Conservation (phyloP, 2,888 invertebrate genomes). For the Polymixis flavicincta region DNA sequence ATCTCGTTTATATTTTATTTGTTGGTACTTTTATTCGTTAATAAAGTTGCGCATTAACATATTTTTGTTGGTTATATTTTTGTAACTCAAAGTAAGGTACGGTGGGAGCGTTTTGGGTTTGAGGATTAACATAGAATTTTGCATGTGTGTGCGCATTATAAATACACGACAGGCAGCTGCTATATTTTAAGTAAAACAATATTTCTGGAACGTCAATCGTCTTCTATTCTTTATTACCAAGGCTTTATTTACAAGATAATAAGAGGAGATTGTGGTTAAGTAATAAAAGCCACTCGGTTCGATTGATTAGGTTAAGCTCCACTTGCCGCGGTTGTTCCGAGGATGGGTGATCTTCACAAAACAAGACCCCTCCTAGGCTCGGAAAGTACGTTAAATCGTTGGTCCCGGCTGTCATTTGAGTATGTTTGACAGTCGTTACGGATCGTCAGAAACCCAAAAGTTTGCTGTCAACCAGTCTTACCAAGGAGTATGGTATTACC, state of each 20-base stretch:
- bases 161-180: slow-evolving; percentile 16
- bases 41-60: slow-evolving; percentile 52
- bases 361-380: too few species aligned
- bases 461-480: too few species aligned
- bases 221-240: slow-evolving; percentile 1
- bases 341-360: too few species aligned
- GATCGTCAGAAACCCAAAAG: too few species aligned
- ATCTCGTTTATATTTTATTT: slow-evolving; percentile 56
- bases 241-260: neutral
- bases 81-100: slow-evolving; percentile 37
- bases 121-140: slow-evolving; percentile 42
- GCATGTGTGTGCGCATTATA: slow-evolving; percentile 36
- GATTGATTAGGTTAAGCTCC: too few species aligned
- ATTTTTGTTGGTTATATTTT: slow-evolving; percentile 54
- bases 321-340: too few species aligned
- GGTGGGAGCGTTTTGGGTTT: slow-evolving; percentile 47
- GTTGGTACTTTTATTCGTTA: slow-evolving; percentile 52
- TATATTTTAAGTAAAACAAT: slow-evolving; percentile 52
- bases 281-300: too few species aligned
- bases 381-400: too few species aligned
- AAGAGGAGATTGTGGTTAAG: too few species aligned
- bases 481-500: too few species aligned
- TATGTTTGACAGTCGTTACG: too few species aligned
- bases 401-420: too few species aligned
- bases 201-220: slow-evolving; percentile 16